Percentiles rank a stretch among this genome's conserved stretches.
These are phyloP conservation scores for Mycteria americana DNA, from an alignment of 2,797 vertebrate species.

Conservation along the genomic window DNA sequence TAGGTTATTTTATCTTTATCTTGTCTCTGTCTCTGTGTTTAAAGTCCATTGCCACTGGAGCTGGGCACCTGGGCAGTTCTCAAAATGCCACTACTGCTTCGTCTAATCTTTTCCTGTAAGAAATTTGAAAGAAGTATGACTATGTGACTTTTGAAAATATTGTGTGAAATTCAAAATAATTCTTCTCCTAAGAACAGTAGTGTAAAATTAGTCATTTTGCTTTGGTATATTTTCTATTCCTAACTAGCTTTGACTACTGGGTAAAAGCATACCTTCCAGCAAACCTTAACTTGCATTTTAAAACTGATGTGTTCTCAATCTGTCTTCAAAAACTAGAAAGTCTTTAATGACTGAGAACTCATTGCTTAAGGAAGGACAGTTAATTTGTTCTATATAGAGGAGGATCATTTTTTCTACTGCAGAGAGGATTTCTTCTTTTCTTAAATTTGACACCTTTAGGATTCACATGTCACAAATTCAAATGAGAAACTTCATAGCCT, in stretches of 20 bases:
- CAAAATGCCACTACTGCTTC: background rate
- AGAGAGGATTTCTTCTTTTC: background rate
- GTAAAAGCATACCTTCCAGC: background rate
- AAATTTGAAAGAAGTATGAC: background rate
- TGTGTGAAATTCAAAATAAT: background rate
- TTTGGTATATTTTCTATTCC: background rate
- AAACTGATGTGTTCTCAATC: background rate
- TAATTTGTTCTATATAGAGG: background rate
- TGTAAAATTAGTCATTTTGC: background rate
- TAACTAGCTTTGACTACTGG: background rate
- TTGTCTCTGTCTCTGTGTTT: background rate
- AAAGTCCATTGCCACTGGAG: background rate
- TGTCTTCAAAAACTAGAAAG: background rate
- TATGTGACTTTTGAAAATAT: background rate
- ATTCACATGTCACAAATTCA: background rate
- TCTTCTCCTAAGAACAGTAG: background rate
- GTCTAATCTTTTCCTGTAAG: background rate
- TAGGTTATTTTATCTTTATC: background rate
- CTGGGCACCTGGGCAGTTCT: background rate
- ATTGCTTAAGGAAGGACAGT: background rate
- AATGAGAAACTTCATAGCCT: background rate
- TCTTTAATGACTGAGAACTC: background rate
- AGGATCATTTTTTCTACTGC: background rate
- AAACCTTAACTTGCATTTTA: background rate
- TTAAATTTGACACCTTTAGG: background rate